phyloP scores from a whole-genome alignment of 2,113 vertebrate species.

The Poeciliopsis turrubarensis region DNA sequence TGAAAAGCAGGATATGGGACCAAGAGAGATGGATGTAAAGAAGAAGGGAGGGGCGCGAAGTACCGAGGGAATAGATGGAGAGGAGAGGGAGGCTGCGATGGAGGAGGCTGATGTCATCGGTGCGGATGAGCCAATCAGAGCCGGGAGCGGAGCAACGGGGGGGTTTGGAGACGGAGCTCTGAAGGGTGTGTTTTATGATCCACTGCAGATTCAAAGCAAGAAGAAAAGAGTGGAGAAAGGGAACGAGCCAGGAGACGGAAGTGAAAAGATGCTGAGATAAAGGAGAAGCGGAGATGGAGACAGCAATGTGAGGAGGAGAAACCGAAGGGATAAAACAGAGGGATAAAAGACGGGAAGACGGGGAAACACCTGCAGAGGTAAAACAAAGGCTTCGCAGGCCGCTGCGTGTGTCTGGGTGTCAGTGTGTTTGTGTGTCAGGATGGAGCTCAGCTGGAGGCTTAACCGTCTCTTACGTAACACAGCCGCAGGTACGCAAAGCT shows the following conservation, averaged over 20 bases:
- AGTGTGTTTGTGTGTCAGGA: constrained; percentile 13
- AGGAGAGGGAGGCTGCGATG: constrained; percentile 36
- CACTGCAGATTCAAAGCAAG: constrained; percentile 72
- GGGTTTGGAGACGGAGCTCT: constrained; percentile 54
- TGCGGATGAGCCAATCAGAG: constrained; percentile 59
- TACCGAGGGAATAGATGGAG: constrained; percentile 40
- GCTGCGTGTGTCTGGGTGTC: constrained; percentile 2
- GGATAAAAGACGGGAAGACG: background rate
- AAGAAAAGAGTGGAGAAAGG: constrained; percentile 7
- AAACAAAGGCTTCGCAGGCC: constrained; percentile 26
- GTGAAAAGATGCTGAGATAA: background rate
- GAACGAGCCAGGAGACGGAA: constrained; percentile 16
- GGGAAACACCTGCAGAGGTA: constrained; percentile 58
- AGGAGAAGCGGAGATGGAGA: background rate
- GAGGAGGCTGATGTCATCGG: constrained; percentile 73
- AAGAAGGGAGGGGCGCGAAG: constrained; percentile 53
- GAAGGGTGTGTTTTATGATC: constrained; percentile 74
- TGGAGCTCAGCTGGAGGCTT: background rate
- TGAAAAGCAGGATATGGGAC: constrained; percentile 4
- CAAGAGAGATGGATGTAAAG: constrained; percentile 26
- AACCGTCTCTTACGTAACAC: constrained; percentile 38
- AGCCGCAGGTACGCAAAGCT: constrained; percentile 2
- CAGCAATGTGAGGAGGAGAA: background rate
- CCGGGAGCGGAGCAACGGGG: constrained; percentile 29
- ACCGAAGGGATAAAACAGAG: background rate